Percentiles rank a stretch among this genome's conserved stretches.
Evolutionary conservation across 92 coral and sea anemone species (phyloP).

Genomic region (Epizoanthus scotinus): DNA sequence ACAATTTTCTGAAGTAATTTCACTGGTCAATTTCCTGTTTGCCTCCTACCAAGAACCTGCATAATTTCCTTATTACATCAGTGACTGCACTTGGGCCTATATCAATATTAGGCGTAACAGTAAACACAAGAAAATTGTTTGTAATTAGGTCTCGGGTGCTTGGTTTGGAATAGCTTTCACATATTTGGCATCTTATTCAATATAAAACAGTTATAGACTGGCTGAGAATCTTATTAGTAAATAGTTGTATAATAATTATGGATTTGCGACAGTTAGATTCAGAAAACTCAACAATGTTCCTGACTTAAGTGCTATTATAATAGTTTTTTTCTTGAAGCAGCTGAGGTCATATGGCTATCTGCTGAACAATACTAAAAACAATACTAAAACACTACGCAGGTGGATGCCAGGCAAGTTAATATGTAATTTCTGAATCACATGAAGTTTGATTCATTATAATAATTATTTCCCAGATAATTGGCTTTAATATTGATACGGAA

Average conservation of each 20-base stretch:
- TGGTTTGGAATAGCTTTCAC: too few relatives aligned
- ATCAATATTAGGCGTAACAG: neutral
- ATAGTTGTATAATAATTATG: neutral
- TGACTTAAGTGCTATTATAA: neutral
- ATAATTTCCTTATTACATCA: neutral
- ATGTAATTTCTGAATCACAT: too few relatives aligned
- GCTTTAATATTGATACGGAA: too few relatives aligned
- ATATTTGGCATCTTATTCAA: too few relatives aligned
- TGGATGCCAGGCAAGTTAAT: too few relatives aligned
- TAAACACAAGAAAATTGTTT: too few relatives aligned
- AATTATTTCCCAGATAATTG: too few relatives aligned
- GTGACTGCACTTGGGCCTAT: neutral
- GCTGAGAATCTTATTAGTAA: neutral
- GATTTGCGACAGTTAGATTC: neutral
- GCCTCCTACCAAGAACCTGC: slow-evolving; percentile 14
- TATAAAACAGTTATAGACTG: neutral
- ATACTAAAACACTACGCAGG: neutral
- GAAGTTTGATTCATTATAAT: too few relatives aligned
- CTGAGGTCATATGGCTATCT: neutral
- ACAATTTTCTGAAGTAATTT: neutral
- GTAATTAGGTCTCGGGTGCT: too few relatives aligned
- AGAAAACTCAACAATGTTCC: neutral
- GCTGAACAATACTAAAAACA: too few relatives aligned
- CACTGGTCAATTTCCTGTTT: slow-evolving; percentile 5
- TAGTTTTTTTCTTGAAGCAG: neutral